phyloP scores from a whole-genome alignment of 2,113 vertebrate genomes.

The Hystrix cristata region DNA sequence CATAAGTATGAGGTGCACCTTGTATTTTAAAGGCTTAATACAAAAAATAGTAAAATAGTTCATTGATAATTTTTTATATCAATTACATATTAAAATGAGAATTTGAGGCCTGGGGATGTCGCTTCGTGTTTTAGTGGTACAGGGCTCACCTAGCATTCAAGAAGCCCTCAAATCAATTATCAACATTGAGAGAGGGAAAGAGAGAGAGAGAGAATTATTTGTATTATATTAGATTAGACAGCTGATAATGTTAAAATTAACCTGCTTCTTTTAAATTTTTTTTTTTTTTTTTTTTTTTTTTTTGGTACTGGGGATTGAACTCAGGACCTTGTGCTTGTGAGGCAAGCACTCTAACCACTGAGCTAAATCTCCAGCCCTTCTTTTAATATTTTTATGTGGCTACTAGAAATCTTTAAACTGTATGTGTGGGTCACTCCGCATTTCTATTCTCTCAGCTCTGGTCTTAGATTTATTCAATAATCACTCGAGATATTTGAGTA shows the following conservation, averaged over 20 bases:
- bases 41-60: background rate
- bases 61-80: background rate
- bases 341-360: no score
- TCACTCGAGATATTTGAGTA: background rate
- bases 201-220: background rate
- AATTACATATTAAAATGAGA: background rate
- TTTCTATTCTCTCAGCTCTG: background rate
- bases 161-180: background rate
- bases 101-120: background rate
- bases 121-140: background rate
- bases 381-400: background rate
- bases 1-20: background rate
- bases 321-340: no score
- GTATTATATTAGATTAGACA: background rate
- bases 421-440: background rate
- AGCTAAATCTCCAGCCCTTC: background rate
- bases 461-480: conserved; percentile 15
- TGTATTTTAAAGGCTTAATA: background rate
- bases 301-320: no score
- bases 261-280: background rate
- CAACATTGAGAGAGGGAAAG: background rate
- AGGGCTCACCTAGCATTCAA: background rate
- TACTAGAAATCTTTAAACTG: background rate
- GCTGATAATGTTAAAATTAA: conserved; percentile 17
- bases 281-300: background rate